Percentiles rank a stretch among this genome's conserved stretches.
Conservation (phyloP, 1,140 invertebrate genomes). For the Lordiphosa mommai region DNA sequence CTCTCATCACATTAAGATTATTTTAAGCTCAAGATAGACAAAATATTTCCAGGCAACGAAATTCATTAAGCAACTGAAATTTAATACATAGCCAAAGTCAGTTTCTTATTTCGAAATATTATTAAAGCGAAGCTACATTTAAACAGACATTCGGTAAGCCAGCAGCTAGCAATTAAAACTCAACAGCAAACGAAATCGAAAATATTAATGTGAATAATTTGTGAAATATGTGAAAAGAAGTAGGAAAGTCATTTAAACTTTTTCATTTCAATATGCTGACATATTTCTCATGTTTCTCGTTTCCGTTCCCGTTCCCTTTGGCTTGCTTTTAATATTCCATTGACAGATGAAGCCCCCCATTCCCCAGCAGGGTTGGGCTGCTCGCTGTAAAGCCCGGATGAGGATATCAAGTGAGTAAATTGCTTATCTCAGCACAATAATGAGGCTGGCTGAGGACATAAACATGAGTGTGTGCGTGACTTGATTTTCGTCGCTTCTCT, state of each 20-base stretch:
- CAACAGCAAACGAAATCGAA: conserved; percentile 14
- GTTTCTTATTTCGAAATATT: too few species aligned
- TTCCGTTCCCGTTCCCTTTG: conserved; percentile 32
- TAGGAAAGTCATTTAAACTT: conserved; percentile 50
- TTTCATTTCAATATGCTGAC: conserved; percentile 10
- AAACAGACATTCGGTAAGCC: too few species aligned
- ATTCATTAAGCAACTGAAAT: conserved; percentile 20
- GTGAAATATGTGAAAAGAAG: conserved; percentile 18
- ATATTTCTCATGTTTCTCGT: conserved; percentile 1
- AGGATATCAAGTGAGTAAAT: conserved; percentile 66
- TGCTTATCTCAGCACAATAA: conserved; percentile 66
- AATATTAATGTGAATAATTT: conserved; percentile 4
- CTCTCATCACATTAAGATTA: too few species aligned
- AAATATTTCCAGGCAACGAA: background rate
- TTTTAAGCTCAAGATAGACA: too few species aligned
- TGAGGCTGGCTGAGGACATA: conserved; percentile 23
- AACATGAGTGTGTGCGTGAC: conserved; percentile 25
- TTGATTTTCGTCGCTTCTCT: conserved; percentile 17
- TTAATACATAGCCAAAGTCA: conserved; percentile 1
- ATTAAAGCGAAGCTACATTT: too few species aligned
- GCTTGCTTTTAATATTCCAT: conserved; percentile 40
- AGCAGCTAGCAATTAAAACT: conserved; percentile 34
- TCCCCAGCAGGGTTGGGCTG: conserved; percentile 2
- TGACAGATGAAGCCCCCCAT: conserved; percentile 10
- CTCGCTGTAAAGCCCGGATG: conserved; percentile 34